Evolutionary conservation across 2,113 vertebrate genomes (phyloP).

Genomic region (Sorex fumeus): DNA sequence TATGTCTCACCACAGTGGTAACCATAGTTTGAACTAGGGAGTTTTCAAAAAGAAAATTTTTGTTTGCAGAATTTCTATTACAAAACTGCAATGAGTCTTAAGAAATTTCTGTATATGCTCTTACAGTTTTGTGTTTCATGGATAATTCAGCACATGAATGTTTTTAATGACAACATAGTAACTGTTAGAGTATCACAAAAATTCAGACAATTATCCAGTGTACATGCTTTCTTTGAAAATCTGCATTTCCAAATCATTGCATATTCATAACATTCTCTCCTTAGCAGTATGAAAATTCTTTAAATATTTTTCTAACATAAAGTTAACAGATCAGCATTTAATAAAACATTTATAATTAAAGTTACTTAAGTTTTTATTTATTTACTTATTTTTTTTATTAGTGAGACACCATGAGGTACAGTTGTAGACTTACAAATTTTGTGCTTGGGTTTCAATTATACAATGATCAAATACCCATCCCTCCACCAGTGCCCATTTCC

Average conservation of each 20-base stretch:
- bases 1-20: too few relatives aligned
- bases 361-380: background rate
- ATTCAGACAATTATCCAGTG: conserved; percentile 30
- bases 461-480: too few relatives aligned
- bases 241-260: conserved; percentile 1
- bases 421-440: too few relatives aligned
- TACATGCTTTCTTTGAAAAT: conserved; percentile 11
- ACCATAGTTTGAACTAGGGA: too few relatives aligned
- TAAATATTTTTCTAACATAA: conserved; percentile 6
- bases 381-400: too few relatives aligned
- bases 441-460: too few relatives aligned
- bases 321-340: conserved; percentile 1
- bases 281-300: conserved; percentile 24
- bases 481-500: too few relatives aligned
- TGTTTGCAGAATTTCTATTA: background rate
- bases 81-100: background rate
- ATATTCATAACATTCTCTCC: background rate
- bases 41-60: background rate
- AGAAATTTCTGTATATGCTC: background rate
- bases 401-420: too few relatives aligned
- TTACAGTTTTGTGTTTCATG: background rate
- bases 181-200: background rate
- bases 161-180: background rate
- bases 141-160: background rate
- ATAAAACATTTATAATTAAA: background rate